Evolutionary conservation across 2,888 invertebrate genomes (phyloP), one percentile per base, ranked within the genome.

Genomic region (Ryuthela nishihirai): DNA sequence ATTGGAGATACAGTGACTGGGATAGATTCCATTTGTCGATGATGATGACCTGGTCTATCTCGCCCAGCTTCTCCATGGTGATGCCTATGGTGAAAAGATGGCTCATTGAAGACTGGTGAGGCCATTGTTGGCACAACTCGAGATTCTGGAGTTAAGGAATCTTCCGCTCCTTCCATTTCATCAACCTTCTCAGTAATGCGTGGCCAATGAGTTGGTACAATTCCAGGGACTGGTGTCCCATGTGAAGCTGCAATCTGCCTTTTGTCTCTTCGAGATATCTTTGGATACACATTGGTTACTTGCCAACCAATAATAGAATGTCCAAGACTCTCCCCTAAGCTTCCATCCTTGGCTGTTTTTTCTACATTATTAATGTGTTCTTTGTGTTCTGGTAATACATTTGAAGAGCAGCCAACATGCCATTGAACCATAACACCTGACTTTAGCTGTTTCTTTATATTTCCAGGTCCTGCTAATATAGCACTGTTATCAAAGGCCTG

Each of bases 361-460:
- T 85, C 80, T 12, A 87, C 73, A 26, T 83, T 82, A 25, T 83
- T 81, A n/a, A 88, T 79, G 15, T 85, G 66, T 1, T 82, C 78
- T 36, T 80, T 79, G 68, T 85, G 83, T 43, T 82, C 80, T 15
- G 78, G 75, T 81, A 84, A 83, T 23, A 88, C 75, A 63, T 81
- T 80, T 41, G 82, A 82, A 41, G 84, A 83, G 73, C 89, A 89
- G 4, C 89, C 89, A 54, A 88, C 85, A 79, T 85, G 74, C 67
- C 67, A 67, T 17, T 62, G 54, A 7, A 65, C 29, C 20, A 64
- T 40, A 2, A 52, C 39, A 4, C 64, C 65, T 10, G 41, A 23
- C 26, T 45, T 55, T 7, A 60, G 35, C 15, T 41, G 39, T 3
- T 53, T 44, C 3, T 62, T 54, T 7, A 56, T 63, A 53, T 66